A percentile compares a stretch with the other conserved stretches of the same genome.
Conservation (phyloP, 2,113 vertebrate genomes). For the Pristiophorus japonicus region DNA sequence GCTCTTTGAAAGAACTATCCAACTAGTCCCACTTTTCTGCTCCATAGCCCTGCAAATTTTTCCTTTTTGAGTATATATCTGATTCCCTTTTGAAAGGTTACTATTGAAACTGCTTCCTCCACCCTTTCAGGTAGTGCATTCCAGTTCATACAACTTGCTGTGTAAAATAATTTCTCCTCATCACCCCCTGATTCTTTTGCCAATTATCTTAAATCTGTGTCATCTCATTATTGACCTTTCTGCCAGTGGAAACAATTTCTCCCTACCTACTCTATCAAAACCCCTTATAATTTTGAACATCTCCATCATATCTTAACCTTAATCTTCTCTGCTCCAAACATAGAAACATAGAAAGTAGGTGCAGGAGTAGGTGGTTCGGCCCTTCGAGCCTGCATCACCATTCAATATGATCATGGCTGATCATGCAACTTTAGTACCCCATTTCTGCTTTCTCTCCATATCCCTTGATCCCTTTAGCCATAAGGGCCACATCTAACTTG, state of each 20-base stretch:
- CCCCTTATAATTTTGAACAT: neutral
- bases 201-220: neutral
- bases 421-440: too few relatives aligned
- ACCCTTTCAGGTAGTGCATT: neutral
- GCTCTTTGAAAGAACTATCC: neutral
- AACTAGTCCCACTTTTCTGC: neutral
- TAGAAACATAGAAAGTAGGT: too few relatives aligned
- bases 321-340: neutral
- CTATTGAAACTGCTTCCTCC: neutral
- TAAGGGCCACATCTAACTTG: too few relatives aligned
- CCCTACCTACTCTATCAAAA: neutral
- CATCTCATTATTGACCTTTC: neutral
- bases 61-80: neutral
- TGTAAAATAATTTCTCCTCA: neutral
- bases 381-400: too few relatives aligned
- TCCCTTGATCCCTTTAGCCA: too few relatives aligned
- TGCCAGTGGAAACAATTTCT: neutral
- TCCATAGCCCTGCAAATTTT: neutral
- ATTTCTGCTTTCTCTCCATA: too few relatives aligned
- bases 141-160: neutral
- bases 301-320: neutral
- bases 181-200: neutral
- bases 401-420: too few relatives aligned
- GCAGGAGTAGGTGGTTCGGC: too few relatives aligned
- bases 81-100: neutral